Base-by-base conservation (phyloP, 2,888 invertebrate genomes). In the Cryptocephalus moraei region DNA sequence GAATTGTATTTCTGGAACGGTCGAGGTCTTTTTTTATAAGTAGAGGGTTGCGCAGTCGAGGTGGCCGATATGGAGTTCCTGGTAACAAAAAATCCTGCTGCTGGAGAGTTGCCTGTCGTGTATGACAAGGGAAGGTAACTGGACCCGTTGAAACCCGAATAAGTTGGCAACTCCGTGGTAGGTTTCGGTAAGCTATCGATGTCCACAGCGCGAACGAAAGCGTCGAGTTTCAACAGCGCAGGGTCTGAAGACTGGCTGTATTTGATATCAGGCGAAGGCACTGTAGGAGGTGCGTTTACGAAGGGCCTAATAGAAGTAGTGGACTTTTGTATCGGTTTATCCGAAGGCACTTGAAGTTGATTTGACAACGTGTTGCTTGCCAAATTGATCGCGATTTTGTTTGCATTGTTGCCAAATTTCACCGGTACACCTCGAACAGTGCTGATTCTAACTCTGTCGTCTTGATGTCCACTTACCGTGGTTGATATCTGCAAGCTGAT, bases 1-100 rank as follows among this genome's bases (percentile, higher is more conserved):
- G 43, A 8, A 43, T 32, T 43, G n/a, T 44, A 49, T 41, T 53
- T 53, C 38, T 56, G 50, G 45, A 62, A 64, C 4, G 63, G 62
- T 48, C 62, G 56, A 8, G 62, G 64, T 22, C 22, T 2, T 22
- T 22, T 22, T 22, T 22, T 22, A 22, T 22, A 2, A 6, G 22
- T 6, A 6, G 22, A 22, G 22, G 22, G 22, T 22, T 22, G 22
- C 6, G 22, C 6, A 22, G 22, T 22, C 22, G 22, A 22, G 22
- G 22, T 22, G 22, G 22, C 22, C 22, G 22, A 22, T 22, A 22
- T 22, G 22, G 22, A 22, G 6, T 22, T 22, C 22, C 22, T 22
- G 12, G 57, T 57, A 9, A 55, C 51, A 39, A 41, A 56, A 41
- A 58, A 56, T 9, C 53, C 57, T 22, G 22, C 22, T 22, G 22